Conservation (phyloP, 2,797 vertebrate genomes). For the Lutra lutra region DNA sequence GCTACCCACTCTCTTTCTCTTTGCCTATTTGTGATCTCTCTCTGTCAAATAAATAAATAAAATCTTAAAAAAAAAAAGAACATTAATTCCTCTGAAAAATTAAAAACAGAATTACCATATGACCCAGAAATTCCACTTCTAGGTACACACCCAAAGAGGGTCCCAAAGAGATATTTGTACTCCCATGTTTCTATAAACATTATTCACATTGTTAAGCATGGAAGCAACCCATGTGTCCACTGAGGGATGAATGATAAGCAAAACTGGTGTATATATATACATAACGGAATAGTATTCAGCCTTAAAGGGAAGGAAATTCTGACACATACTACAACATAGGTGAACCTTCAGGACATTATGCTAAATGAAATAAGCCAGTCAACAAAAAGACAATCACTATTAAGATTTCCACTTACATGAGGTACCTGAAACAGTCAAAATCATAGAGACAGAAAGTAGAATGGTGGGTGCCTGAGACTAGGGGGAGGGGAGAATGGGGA, state of each 20-base stretch:
- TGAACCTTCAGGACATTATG: neutral
- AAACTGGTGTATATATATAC: neutral
- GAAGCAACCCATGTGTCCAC: neutral
- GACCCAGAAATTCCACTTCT: neutral
- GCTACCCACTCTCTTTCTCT: too few relatives aligned
- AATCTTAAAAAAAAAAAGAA: too few relatives aligned
- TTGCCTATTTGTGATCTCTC: too few relatives aligned
- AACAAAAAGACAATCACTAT: neutral
- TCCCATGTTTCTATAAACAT: neutral
- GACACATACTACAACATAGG: neutral
- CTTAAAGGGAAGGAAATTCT: conserved; percentile 3
- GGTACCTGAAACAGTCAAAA: neutral
- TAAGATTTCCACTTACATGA: neutral
- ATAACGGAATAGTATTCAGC: neutral
- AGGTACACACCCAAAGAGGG: neutral
- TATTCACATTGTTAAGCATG: neutral
- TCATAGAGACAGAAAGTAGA: neutral
- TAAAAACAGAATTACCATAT: neutral
- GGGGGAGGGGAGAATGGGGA: neutral
- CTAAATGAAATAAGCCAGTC: neutral
- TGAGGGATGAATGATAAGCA: neutral
- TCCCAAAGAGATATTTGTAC: neutral
- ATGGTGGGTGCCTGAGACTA: neutral
- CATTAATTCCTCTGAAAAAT: neutral
- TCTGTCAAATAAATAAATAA: too few relatives aligned